Percentiles rank a stretch among this genome's conserved stretches.
phyloP scores from a whole-genome alignment of 2,888 invertebrate species.

The Drosophila lacicola region DNA sequence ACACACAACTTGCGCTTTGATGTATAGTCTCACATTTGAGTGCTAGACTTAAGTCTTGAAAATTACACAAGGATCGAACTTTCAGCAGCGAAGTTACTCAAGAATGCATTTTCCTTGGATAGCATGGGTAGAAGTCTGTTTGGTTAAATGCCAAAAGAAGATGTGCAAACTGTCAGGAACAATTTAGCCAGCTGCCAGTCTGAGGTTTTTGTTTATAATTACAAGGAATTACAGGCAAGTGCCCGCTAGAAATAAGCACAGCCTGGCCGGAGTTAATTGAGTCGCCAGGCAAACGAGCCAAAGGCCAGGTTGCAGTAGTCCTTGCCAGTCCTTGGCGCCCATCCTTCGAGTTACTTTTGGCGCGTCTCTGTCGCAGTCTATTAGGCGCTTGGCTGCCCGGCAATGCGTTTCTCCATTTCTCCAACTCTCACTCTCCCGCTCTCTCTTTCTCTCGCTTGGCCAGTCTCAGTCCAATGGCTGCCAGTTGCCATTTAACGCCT shows the following conservation, averaged over 20 bases:
- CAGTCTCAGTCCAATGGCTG: conserved; percentile 49
- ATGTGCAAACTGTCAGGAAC: conserved; percentile 21
- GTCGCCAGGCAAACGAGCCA: conserved; percentile 39
- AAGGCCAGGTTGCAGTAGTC: background rate
- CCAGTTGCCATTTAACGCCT: conserved; percentile 75
- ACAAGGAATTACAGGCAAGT: conserved; percentile 11
- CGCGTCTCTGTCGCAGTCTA: conserved; percentile 66
- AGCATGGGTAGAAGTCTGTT: too few species aligned
- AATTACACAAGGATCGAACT: too few species aligned
- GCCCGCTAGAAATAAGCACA: background rate
- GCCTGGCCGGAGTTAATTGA: conserved; percentile 31
- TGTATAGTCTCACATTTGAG: too few species aligned
- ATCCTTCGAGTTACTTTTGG: conserved; percentile 5
- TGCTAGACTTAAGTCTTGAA: too few species aligned
- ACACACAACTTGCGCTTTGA: too few species aligned
- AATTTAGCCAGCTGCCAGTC: conserved; percentile 16
- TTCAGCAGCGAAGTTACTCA: too few species aligned
- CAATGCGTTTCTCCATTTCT: conserved; percentile 4
- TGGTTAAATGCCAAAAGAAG: background rate
- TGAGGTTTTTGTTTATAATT: conserved; percentile 18
- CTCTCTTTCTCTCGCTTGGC: background rate
- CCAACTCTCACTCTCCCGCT: background rate
- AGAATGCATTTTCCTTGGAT: too few species aligned
- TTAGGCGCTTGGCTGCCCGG: conserved; percentile 72
- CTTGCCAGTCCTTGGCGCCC: background rate